phyloP scores from a whole-genome alignment of 2,888 invertebrate species.

The Dichetophora obliterata region DNA sequence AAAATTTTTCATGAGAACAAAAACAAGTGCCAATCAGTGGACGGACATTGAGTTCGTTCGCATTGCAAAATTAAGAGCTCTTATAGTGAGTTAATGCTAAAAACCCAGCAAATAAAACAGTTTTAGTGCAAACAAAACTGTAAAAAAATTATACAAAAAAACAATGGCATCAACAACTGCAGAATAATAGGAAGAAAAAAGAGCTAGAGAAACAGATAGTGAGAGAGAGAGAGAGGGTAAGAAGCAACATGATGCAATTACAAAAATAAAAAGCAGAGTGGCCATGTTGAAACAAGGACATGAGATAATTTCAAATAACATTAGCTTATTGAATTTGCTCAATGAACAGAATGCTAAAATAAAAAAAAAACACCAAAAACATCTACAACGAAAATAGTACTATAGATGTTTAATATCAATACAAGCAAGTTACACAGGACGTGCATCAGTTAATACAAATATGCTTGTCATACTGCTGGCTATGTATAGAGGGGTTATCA shows the following conservation, averaged over 20 bases:
- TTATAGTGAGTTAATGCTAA: no score
- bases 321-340: not conserved
- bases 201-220: conserved; percentile 3
- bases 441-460: no score
- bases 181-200: not conserved
- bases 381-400: not conserved
- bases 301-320: no score
- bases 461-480: no score
- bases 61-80: no score
- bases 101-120: no score
- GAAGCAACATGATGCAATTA: not conserved
- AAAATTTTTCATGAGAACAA: no score
- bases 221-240: not conserved
- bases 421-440: no score
- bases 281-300: not conserved
- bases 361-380: not conserved
- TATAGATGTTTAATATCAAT: not conserved
- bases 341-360: not conserved
- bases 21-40: no score
- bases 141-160: not conserved
- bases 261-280: not conserved
- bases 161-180: not conserved
- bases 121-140: no score
- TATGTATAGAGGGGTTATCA: no score
- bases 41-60: no score